Conservation (phyloP, 2,113 vertebrate genomes). For the Malurus elegans region DNA sequence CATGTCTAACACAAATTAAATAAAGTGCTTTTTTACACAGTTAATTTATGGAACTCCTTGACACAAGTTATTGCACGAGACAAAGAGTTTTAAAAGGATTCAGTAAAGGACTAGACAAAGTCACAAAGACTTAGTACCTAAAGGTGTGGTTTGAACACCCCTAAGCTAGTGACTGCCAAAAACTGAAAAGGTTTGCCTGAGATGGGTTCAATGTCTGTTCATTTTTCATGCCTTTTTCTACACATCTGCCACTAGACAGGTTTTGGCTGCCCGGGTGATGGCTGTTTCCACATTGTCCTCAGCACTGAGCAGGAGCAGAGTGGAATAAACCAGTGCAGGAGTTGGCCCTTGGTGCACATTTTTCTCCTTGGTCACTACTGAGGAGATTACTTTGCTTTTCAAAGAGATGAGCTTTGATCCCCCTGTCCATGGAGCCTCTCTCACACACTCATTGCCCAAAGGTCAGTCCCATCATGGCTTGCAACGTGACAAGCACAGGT, state of each 20-base stretch:
- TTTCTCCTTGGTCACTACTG: neutral
- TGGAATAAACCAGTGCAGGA: neutral
- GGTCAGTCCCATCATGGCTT: neutral
- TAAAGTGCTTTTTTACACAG: constrained; percentile 50
- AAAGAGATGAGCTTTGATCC: neutral
- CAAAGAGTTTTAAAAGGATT: constrained; percentile 15
- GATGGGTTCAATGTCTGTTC: neutral
- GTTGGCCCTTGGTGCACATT: fast-evolving
- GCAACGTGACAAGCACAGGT: neutral
- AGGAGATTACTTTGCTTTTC: neutral
- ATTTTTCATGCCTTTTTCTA: neutral
- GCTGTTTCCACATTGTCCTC: fast-evolving
- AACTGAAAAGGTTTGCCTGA: neutral
- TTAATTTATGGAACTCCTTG: constrained; percentile 42
- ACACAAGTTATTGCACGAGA: constrained; percentile 2
- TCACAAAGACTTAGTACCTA: neutral
- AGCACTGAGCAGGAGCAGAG: neutral
- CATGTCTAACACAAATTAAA: constrained; percentile 48
- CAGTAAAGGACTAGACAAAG: constrained; percentile 34
- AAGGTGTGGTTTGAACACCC: neutral
- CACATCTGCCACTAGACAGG: neutral
- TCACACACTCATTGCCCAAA: neutral
- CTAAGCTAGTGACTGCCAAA: neutral
- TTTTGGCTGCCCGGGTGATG: neutral
- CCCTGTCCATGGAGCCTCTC: neutral